Evolutionary conservation across 2,113 vertebrate species (phyloP), one percentile per base, ranked within the genome.

Genomic region (Glaucidium brasilianum): DNA sequence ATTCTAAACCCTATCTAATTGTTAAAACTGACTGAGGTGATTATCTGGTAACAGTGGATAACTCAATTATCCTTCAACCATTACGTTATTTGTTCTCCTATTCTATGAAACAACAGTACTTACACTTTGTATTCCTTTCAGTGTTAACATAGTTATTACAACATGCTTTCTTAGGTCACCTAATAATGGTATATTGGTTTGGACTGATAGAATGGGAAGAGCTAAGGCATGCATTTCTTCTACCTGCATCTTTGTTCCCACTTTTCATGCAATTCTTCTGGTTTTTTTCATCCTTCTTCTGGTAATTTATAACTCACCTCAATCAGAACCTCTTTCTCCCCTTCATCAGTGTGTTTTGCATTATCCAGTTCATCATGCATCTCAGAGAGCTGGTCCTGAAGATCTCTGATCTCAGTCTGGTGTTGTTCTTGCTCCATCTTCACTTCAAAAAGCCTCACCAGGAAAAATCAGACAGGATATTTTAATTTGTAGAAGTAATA

Each of bases 371-470:
- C 99, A 52, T 99, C 99, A 0, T 99, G 99, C 99, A 99, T 99
- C 97, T 99, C 99, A 5, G 99, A 99, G 62, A 99, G 99, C 96
- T 99, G 99, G 88, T 99, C 99, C 96, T 99, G 99, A 96, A 99
- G 98, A 96, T 99, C 99, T 95, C 99, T 97, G 97, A 99, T 99
- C 97, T 99, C 99, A 0, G 98, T 99, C 98, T 99, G 99, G 94
- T 99, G 98, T 90, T 99, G 98, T 41, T 99, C 99, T 80, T 98
- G 98, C 80, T 99, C 99, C 98, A 99, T 99, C 98, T 99, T 99
- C 95, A 99, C 99, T 98, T 99, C 98, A 96, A 99, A 99, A 88
- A 99, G 98, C 96, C 99, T 99, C 92, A 80, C 41, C 26, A 80
- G 49, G 30, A 81, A 78, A 88, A 95, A 88, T 47, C 7, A 81